phyloP scores from a whole-genome alignment of 1,140 invertebrate species.

The Manduca sexta region DNA sequence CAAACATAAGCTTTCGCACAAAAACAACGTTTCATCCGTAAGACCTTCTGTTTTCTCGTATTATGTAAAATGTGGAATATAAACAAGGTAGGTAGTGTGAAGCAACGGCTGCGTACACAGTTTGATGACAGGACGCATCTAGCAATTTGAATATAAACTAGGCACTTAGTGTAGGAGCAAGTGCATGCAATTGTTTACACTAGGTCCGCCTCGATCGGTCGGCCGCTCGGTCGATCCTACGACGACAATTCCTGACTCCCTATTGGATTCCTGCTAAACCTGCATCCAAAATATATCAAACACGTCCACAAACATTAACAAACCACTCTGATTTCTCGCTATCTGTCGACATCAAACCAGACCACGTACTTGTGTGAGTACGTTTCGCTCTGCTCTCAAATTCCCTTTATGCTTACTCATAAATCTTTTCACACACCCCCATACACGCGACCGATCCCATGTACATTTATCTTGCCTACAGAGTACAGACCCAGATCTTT shows the following conservation, averaged over 20 bases:
- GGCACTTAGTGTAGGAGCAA: conserved; percentile 25
- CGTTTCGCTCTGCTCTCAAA: too few species aligned
- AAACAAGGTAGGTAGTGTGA: conserved; percentile 2
- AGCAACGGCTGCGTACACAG: conserved; percentile 23
- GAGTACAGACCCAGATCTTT: too few species aligned
- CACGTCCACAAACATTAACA: background rate
- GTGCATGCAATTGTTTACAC: conserved; percentile 29
- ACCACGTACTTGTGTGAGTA: too few species aligned
- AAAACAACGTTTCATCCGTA: too few species aligned
- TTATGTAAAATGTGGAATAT: conserved; percentile 4
- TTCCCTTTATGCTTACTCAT: too few species aligned
- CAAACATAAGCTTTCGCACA: background rate
- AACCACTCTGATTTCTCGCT: too few species aligned
- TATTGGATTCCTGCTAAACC: conserved; percentile 6
- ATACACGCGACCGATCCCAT: too few species aligned
- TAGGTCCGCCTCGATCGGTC: conserved; percentile 5
- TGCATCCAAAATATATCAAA: conserved; percentile 1
- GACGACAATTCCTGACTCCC: conserved; percentile 2
- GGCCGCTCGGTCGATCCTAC: background rate
- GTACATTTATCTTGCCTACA: too few species aligned
- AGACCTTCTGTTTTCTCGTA: too few species aligned
- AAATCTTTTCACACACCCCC: too few species aligned
- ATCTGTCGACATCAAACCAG: too few species aligned
- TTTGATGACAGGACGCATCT: conserved; percentile 22
- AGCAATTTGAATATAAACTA: conserved; percentile 50